These are phyloP conservation scores for Nomada hirtipes DNA, from an alignment of 2,888 invertebrate species.

Conservation along the genomic window DNA sequence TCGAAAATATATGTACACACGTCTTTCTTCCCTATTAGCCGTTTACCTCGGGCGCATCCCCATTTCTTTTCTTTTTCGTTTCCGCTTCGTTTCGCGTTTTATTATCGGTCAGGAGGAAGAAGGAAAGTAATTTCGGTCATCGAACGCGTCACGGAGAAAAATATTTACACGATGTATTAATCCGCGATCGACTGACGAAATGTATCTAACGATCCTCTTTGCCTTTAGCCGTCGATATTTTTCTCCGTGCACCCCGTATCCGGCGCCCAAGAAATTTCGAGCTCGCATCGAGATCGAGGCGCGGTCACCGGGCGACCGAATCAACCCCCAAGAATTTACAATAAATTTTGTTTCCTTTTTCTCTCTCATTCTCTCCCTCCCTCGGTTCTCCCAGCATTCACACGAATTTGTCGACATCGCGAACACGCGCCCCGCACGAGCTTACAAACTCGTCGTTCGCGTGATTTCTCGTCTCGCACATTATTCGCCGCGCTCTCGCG, in stretches of 20 bases:
- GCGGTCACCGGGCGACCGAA: constrained; percentile 81
- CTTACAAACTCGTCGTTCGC: constrained; percentile 39
- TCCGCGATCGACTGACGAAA: constrained; percentile 25
- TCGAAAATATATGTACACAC: constrained; percentile 54
- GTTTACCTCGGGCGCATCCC: constrained; percentile 34
- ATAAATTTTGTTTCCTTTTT: constrained; percentile 70
- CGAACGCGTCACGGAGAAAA: constrained; percentile 55
- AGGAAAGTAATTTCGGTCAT: constrained; percentile 42
- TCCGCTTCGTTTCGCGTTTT: neutral
- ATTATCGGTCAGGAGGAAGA: constrained; percentile 54
- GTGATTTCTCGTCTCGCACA: constrained; percentile 31
- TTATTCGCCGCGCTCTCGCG: constrained; percentile 19
- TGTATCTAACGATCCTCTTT: constrained; percentile 60
- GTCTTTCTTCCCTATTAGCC: constrained; percentile 21
- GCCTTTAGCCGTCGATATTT: constrained; percentile 37
- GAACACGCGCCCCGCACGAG: constrained; percentile 35
- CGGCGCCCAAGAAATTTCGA: constrained; percentile 78
- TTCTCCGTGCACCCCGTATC: constrained; percentile 44
- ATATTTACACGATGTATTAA: constrained; percentile 33
- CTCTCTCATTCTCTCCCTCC: constrained; percentile 15
- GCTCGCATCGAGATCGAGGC: constrained; percentile 76
- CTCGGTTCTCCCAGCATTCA: neutral
- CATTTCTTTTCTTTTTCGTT: neutral
- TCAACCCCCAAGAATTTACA: constrained; percentile 77
- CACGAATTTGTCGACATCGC: constrained; percentile 40